These are phyloP conservation scores for Drosophila mayaguana DNA, from an alignment of 2,888 invertebrate species.

Conservation along the genomic window DNA sequence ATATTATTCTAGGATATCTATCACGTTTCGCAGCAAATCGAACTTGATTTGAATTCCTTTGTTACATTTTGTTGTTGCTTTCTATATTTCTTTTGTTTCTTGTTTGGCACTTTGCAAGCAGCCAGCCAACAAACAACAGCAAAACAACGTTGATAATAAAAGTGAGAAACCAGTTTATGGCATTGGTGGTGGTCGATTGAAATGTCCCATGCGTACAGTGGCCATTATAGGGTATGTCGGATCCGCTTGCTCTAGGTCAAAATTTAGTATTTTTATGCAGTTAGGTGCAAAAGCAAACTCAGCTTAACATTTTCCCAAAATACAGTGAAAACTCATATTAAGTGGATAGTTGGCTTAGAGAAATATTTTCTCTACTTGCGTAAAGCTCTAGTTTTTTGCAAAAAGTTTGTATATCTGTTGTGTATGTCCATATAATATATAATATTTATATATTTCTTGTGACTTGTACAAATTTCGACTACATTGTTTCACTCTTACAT, in stretches of 20 bases:
- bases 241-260: constrained; percentile 1
- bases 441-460: neutral
- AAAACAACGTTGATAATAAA: constrained; percentile 45
- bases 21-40: neutral
- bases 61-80: constrained; percentile 13
- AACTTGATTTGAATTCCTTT: constrained; percentile 13
- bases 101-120: constrained; percentile 46
- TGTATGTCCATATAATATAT: neutral
- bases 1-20: constrained; percentile 19
- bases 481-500: neutral
- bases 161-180: constrained; percentile 51
- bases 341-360: too few species aligned
- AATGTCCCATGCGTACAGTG: constrained; percentile 5
- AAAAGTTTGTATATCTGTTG: too few species aligned
- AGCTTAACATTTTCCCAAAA: neutral
- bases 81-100: constrained; percentile 14
- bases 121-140: constrained; percentile 28
- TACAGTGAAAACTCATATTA: neutral
- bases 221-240: neutral
- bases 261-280: neutral
- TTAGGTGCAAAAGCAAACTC: too few species aligned
- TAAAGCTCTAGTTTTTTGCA: too few species aligned
- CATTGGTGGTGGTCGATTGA: constrained; percentile 40
- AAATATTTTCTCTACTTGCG: too few species aligned
- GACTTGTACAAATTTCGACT: neutral